phyloP scores from a whole-genome alignment of 2,797 vertebrate genomes.

The Periophthalmus magnuspinnatus region DNA sequence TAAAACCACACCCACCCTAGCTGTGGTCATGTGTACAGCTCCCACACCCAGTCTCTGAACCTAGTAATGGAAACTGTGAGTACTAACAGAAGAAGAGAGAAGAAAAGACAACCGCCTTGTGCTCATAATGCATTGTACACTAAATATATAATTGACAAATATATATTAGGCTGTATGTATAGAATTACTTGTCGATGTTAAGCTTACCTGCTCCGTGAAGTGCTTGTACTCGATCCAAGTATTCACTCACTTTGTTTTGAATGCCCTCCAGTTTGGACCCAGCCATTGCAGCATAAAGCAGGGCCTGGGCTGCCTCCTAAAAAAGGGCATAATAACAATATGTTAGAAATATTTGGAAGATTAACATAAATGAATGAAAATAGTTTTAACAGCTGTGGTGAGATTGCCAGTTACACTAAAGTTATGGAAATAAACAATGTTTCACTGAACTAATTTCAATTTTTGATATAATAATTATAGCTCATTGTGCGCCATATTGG shows the following conservation, averaged over 20 bases:
- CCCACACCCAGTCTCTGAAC: neutral
- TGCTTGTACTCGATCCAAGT: conserved; percentile 93
- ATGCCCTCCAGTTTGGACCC: conserved; percentile 93
- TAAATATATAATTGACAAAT: neutral
- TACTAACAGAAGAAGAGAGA: conserved; percentile 23
- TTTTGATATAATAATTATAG: no score
- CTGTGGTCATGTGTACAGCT: conserved; percentile 14
- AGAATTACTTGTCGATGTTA: neutral
- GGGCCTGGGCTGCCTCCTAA: conserved; percentile 94
- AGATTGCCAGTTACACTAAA: no score
- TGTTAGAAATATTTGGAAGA: neutral
- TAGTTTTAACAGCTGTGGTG: no score
- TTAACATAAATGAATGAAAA: no score
- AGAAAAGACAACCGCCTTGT: conserved; percentile 9
- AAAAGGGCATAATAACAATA: no score
- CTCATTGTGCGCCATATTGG: no score
- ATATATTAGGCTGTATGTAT: neutral
- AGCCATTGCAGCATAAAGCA: conserved; percentile 97
- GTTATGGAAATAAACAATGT: neutral
- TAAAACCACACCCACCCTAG: conserved; percentile 15
- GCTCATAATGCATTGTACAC: neutral
- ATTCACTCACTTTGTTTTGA: conserved; percentile 95
- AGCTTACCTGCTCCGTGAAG: conserved; percentile 88
- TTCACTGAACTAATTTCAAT: no score
- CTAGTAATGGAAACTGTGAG: conserved; percentile 35